Base-by-base conservation (phyloP, 2,113 vertebrate species). In the Strix uralensis region DNA sequence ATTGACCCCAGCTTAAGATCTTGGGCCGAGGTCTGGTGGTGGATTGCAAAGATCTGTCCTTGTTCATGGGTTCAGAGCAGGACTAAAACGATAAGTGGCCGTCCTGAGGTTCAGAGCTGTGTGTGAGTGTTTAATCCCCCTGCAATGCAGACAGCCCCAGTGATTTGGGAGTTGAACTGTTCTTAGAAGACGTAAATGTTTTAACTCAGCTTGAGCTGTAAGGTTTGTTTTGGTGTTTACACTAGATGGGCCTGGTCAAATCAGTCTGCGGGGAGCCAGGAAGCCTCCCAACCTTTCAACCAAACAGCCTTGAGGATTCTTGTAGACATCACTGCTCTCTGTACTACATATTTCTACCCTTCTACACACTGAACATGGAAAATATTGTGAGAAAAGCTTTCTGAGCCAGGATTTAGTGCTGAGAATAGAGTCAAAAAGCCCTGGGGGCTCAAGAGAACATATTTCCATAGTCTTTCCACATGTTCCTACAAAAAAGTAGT, bases 361-460 rank as follows among this genome's bases (percentile, higher is more conserved):
- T 92, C 61, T 75, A 51, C 54, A 59, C 46, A 18, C 46, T 73
- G 73, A 91, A 89, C 58, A 7, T 66, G 92, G 88, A 89, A 96
- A 94, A 78, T 55, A 38, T 0, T 92, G 92, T 87, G 86, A 92
- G 88, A 92, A 85, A 89, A 87, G 30, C 57, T 89, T 79, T 61
- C 74, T 1, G 3, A 92, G 83, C 34, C 81, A 80, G 83, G 58
- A 57, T 42, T 89, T 57, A 88, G 73, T 23, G 55, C 94, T 89
- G 83, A 79, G 91, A 96, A 96, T 57, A 94, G 86, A 96, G 83
- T 69, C 95, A 89, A 82, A 94, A 97, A 89, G 57, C 92, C 92
- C 95, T 87, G 83, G 80, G 69, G 66, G 69, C 36, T 91, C 54
- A 54, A 85, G 58, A 81, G 65, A 66, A 55, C 42, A 5, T 51